Conservation (phyloP, 2,113 vertebrate species). For the Alligator mississippiensis region DNA sequence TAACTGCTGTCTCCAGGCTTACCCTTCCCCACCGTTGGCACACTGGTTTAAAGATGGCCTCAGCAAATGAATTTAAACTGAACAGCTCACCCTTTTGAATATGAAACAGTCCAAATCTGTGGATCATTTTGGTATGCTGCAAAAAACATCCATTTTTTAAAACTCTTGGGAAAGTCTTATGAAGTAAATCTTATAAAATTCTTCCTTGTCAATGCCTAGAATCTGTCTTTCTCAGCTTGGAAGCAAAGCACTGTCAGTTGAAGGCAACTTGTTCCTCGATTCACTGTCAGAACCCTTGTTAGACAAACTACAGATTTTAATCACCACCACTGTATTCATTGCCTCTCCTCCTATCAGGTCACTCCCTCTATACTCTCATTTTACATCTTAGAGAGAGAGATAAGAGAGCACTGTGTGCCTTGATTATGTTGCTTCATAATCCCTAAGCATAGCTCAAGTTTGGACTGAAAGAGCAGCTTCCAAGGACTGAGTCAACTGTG, state of each 20-base stretch:
- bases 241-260: not conserved
- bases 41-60: not conserved
- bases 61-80: not conserved
- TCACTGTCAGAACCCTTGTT: not conserved
- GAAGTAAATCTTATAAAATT: not conserved
- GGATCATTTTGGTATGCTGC: not conserved
- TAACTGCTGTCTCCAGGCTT: not conserved
- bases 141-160: not conserved
- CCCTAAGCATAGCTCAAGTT: not conserved
- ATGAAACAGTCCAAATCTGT: not conserved
- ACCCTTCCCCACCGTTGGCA: not conserved
- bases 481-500: no score
- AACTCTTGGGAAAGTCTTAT: not conserved
- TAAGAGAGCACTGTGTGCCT: no score
- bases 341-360: not conserved
- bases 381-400: not conserved
- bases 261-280: not conserved
- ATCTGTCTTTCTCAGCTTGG: not conserved
- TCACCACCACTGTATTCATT: not conserved
- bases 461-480: not conserved
- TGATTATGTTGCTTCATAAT: not conserved
- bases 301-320: not conserved
- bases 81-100: not conserved
- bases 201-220: not conserved
- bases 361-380: not conserved